A percentile compares a stretch with the other conserved stretches of the same genome.
These are phyloP conservation scores for Coecobrya sp. DNA, from an alignment of 2,888 invertebrate species.

Conservation along the genomic window DNA sequence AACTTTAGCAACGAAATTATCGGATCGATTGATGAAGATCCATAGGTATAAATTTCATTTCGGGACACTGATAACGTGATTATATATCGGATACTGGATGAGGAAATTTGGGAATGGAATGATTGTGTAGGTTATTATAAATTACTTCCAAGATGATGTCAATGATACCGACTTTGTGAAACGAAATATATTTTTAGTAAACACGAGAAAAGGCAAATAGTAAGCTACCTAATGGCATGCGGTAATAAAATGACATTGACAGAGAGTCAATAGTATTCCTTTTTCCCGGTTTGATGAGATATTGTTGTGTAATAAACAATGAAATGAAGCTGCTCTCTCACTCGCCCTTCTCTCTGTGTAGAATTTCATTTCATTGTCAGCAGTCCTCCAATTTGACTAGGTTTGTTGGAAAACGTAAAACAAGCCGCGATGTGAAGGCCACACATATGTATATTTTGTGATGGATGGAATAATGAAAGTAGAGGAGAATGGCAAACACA, in stretches of 20 bases:
- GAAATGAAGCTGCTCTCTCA: not conserved
- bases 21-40: not conserved
- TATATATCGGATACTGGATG: not conserved
- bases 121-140: slow-evolving; percentile 4
- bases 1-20: not conserved
- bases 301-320: not conserved
- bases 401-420: not conserved
- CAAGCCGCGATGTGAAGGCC: not conserved
- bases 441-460: not conserved
- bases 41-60: not conserved
- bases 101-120: not conserved
- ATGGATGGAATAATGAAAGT: slow-evolving; percentile 26
- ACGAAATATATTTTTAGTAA: not conserved
- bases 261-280: not conserved
- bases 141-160: not conserved
- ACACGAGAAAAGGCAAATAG: not conserved
- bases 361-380: not conserved
- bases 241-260: not conserved
- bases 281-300: not conserved
- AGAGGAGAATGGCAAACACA: slow-evolving; percentile 22
- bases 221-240: not conserved
- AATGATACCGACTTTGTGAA: not conserved
- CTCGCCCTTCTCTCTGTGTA: too few relatives aligned
- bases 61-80: not conserved
- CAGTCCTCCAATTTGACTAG: not conserved